Base-by-base conservation (phyloP, 2,888 invertebrate genomes). In the Drosophila paramelanica region DNA sequence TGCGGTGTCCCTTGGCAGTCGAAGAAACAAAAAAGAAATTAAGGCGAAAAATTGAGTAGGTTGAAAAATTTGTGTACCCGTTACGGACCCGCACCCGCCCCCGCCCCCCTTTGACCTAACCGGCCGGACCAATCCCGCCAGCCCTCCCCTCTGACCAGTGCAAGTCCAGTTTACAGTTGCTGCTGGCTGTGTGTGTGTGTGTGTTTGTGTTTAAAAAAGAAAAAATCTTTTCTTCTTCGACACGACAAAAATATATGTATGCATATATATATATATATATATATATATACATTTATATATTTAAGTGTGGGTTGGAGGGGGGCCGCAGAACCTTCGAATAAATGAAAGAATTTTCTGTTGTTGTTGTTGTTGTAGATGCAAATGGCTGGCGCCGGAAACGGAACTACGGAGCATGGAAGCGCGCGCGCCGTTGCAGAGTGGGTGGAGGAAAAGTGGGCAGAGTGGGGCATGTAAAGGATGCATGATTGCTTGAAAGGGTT, bases 41-140 rank as follows among this genome's bases (percentile, higher is more conserved):
- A 85, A 89, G 85, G 80, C 89, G 60, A 85, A 85, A 88, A 85
- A 89, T 89, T 89, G 89, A 88, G 89, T 85, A 88, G 85, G 89
- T 89, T 85, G 85, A 73, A 89, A 89, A 89, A 86, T 89, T 88
- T 88, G 86, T 88, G 70, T 85, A 85, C 88, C 85, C 85, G 67
- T 88, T 86, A 65, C 70, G 77, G 67, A 58, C 55, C 67, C 49
- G 17, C 41, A 50, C 52, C 43, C 51, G 17, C 17, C 17, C 55
- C 67, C 51, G 17, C 41, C 52, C 52, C 43, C 51, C n/a, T 51
- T 56, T 56, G 56, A 56, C 52, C 23, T 17, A 20, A n/a, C 36
- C 60, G 20, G 31, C 31, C 31, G 10, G n/a, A 31, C 39, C 14
- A 7, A 31, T 31, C 27, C 13, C 43, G 51, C 38, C 20, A 13